phyloP scores from a whole-genome alignment of 2,888 invertebrate genomes.

The Osmoderma eremita region DNA sequence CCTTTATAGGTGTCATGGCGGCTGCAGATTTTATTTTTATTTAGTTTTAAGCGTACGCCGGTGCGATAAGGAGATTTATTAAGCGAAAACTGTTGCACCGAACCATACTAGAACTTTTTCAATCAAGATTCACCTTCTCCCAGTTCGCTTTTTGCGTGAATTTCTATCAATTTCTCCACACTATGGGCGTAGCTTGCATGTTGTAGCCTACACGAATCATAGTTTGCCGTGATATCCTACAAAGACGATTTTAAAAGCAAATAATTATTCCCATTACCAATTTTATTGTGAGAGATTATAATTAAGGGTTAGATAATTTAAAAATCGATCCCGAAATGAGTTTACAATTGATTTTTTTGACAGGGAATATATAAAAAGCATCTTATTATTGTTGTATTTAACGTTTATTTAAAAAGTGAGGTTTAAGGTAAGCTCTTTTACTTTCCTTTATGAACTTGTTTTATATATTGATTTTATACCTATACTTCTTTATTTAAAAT shows the following conservation, averaged over 20 bases:
- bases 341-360: not conserved
- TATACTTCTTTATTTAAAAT: not conserved
- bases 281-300: too few relatives aligned
- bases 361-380: too few relatives aligned
- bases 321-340: not conserved
- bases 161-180: not conserved
- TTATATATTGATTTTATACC: not conserved
- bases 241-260: too few relatives aligned
- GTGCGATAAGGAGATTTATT: constrained; percentile 1
- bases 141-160: not conserved
- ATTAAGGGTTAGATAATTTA: too few relatives aligned
- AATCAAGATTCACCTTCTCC: not conserved
- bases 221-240: too few relatives aligned
- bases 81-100: not conserved
- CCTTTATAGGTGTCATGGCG: constrained; percentile 59
- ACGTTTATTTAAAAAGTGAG: not conserved
- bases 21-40: constrained; percentile 58
- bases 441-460: not conserved
- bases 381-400: not conserved
- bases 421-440: not conserved
- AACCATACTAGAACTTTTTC: not conserved
- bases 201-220: too few relatives aligned
- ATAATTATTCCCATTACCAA: too few relatives aligned
- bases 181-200: constrained; percentile 47
- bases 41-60: constrained; percentile 39